Base-by-base conservation (phyloP, 2,113 vertebrate species). In the Diglossa brunneiventris region DNA sequence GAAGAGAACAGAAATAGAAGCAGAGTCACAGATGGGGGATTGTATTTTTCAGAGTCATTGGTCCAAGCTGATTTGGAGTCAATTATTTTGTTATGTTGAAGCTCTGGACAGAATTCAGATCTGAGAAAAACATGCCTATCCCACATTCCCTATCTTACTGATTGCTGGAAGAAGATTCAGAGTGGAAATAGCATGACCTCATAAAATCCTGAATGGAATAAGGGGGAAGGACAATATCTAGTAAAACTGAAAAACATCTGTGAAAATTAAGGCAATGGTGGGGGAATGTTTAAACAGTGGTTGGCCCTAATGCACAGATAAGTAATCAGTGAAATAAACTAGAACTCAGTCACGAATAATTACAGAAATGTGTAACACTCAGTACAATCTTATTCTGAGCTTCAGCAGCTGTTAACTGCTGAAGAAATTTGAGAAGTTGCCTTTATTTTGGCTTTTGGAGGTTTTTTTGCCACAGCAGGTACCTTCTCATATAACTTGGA, bases 41-140 rank as follows among this genome's bases (percentile, higher is more conserved):
- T 67, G 22, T 27, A 39, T 77, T 66, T 83, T 96, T 83, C 46
- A 87, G 39, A 72, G 55, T 33, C 82, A 33, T 16, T 74, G 55
- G n/a, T 82, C 56, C 82, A 84, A 74, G 66, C 6, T 82, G 46
- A 69, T 92, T 80, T 63, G 49, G 33, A 83, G n/a, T 83, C 17
- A 92, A 55, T 88, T 66, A 80, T 66, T 69, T 76, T 92, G 46
- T 70, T 83, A 39, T 69, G 44, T 66, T 68, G 41, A 89, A 35
- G 44, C 21, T 73, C 68, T 92, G 83, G 83, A 26, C 27, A 56
- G 53, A 80, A 91, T 80, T 86, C 73, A 91, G 68, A 44, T 52
- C 46, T 64, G 37, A 89, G 59, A 2, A 68, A 94, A 91, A 26
- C 30, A 33, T 35, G 27, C 19, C 37, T 81, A 35, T 61, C 18